Conservation (phyloP, 1,140 invertebrate genomes). For the Apocrypta bakeri region DNA sequence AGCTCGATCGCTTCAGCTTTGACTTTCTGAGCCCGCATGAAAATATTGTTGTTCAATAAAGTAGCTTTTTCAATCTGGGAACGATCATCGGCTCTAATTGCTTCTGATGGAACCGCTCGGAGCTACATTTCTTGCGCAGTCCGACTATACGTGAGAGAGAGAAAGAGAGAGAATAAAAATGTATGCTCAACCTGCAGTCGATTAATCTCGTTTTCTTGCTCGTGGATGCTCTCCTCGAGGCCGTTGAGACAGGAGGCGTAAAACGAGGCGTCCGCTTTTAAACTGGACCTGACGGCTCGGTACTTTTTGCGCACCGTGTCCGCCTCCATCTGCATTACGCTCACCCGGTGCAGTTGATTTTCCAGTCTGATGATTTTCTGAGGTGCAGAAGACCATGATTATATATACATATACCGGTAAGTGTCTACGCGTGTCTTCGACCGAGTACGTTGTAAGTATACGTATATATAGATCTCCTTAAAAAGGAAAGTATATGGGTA, state of each 20-base stretch:
- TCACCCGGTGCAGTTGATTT: conserved; percentile 77
- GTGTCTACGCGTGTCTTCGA: no score
- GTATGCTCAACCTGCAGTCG: conserved; percentile 71
- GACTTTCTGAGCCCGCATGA: conserved; percentile 70
- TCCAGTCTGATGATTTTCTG: conserved; percentile 81
- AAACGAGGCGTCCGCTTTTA: conserved; percentile 81
- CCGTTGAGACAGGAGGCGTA: conserved; percentile 83
- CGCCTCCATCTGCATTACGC: conserved; percentile 87
- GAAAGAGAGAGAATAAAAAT: background rate
- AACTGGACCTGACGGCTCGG: conserved; percentile 80
- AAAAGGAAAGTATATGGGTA: no score
- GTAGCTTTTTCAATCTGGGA: no score
- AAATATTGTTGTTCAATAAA: background rate
- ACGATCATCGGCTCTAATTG: background rate
- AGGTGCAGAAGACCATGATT: background rate
- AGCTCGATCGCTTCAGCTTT: conserved; percentile 82
- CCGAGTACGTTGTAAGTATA: no score
- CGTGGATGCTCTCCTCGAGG: conserved; percentile 79
- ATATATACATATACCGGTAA: background rate
- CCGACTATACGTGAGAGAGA: no score
- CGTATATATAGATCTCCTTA: no score
- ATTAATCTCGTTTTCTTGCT: conserved; percentile 82
- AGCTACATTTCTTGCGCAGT: background rate
- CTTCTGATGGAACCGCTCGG: background rate
- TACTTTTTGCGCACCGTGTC: conserved; percentile 86